These are phyloP conservation scores for Xestia rhomboidea DNA, from an alignment of 2,888 invertebrate genomes.

Conservation along the genomic window DNA sequence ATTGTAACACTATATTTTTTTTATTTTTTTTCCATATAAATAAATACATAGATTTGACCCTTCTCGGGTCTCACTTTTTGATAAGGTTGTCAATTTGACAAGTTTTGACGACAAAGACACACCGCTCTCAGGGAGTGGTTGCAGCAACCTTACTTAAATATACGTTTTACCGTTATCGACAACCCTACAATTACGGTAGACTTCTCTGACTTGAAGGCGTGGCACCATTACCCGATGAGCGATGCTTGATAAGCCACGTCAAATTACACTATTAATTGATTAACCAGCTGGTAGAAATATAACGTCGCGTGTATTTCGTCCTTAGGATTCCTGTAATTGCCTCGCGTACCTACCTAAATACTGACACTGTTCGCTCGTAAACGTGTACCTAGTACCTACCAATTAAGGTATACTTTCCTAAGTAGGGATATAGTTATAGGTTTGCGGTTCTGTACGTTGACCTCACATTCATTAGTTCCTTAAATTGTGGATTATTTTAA, in stretches of 20 bases:
- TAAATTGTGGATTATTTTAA: slow-evolving; percentile 24
- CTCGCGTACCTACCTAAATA: slow-evolving; percentile 8
- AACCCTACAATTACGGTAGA: slow-evolving; percentile 38
- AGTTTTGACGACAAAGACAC: slow-evolving; percentile 2
- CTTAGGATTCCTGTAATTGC: slow-evolving; percentile 46
- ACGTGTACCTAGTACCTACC: background rate
- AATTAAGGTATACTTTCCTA: slow-evolving; percentile 33
- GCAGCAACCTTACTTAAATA: slow-evolving; percentile 11
- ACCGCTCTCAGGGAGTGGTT: slow-evolving; percentile 21
- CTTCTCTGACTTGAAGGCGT: slow-evolving; percentile 69
- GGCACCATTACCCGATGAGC: slow-evolving; percentile 76
- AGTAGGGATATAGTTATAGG: background rate
- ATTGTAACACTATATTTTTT: too few species aligned
- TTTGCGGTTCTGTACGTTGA: slow-evolving; percentile 20
- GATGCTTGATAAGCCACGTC: slow-evolving; percentile 71
- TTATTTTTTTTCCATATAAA: too few species aligned
- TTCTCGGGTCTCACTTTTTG: background rate
- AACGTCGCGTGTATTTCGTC: slow-evolving; percentile 50
- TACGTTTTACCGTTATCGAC: slow-evolving; percentile 19
- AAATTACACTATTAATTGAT: slow-evolving; percentile 73
- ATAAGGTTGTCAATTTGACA: background rate
- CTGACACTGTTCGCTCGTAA: slow-evolving; percentile 8
- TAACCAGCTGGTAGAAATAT: slow-evolving; percentile 43
- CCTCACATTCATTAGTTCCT: slow-evolving; percentile 7
- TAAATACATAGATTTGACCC: background rate